Percentiles rank a stretch among this genome's conserved stretches.
phyloP scores from a whole-genome alignment of 2,797 vertebrate species.

The Schizopygopsis malacanthus region DNA sequence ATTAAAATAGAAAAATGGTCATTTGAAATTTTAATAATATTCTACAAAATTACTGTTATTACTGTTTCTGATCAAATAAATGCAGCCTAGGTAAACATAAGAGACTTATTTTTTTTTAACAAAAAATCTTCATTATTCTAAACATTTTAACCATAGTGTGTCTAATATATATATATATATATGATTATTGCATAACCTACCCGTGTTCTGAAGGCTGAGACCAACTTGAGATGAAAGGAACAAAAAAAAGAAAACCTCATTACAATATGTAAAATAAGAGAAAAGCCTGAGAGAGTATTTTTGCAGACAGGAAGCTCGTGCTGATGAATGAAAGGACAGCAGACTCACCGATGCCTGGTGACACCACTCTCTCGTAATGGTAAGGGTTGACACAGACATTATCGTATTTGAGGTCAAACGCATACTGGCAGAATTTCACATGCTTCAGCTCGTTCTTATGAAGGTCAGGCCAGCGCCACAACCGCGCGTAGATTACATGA shows the following conservation, averaged over 20 bases:
- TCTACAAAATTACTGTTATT: not conserved
- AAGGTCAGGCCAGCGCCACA: slow-evolving; percentile 84
- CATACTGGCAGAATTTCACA: slow-evolving; percentile 83
- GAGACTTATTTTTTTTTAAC: too few relatives aligned
- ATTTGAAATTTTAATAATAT: not conserved
- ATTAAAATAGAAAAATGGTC: not conserved
- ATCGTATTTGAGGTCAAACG: slow-evolving; percentile 86
- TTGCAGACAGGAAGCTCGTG: not conserved
- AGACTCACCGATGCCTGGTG: slow-evolving; percentile 78
- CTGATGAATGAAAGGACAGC: not conserved
- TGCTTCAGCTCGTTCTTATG: slow-evolving; percentile 88
- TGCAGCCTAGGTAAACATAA: not conserved
- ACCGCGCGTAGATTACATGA: slow-evolving; percentile 81
- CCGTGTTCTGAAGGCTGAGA: slow-evolving; percentile 69
- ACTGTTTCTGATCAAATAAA: not conserved
- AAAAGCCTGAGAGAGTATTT: not conserved
- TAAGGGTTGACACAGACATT: slow-evolving; percentile 84
- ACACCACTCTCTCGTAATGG: slow-evolving; percentile 84
- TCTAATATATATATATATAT: too few relatives aligned
- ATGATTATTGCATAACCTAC: slow-evolving; percentile 46
- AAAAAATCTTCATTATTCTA: too few relatives aligned
- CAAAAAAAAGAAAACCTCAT: slow-evolving; percentile 6
- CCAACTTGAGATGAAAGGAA: slow-evolving; percentile 52
- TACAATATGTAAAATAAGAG: not conserved
- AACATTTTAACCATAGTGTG: too few relatives aligned